phyloP scores from a whole-genome alignment of 2,888 invertebrate species.

The Cistogaster globosa region DNA sequence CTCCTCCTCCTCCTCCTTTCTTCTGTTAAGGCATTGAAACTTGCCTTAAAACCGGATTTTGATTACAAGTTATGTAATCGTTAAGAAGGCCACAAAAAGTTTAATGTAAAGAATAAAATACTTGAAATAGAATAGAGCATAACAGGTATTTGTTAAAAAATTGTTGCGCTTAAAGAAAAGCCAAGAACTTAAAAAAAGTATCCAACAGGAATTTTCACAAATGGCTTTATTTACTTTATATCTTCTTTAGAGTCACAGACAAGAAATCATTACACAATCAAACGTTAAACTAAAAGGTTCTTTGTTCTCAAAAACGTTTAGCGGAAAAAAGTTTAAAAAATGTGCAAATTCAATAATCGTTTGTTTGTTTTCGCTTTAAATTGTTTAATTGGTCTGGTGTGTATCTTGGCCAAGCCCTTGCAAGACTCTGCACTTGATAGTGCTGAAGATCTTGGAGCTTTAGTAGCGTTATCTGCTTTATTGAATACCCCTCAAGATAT shows the following conservation, averaged over 20 bases:
- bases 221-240: constrained; percentile 57
- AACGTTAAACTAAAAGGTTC: constrained; percentile 66
- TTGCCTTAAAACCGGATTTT: constrained; percentile 57
- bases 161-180: constrained; percentile 13
- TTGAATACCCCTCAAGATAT: constrained; percentile 74
- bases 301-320: background rate
- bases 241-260: constrained; percentile 28
- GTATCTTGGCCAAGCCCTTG: constrained; percentile 44
- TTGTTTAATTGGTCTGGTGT: constrained; percentile 45
- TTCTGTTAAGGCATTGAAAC: constrained; percentile 19
- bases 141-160: constrained; percentile 53
- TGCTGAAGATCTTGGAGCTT: constrained; percentile 26
- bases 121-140: constrained; percentile 19
- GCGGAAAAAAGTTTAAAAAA: constrained; percentile 53
- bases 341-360: constrained; percentile 82
- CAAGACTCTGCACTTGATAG: background rate
- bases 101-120: background rate
- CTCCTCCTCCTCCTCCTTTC: constrained; percentile 9
- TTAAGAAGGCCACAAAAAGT: constrained; percentile 13
- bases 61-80: constrained; percentile 63
- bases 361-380: constrained; percentile 77
- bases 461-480: constrained; percentile 54
- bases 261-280: constrained; percentile 64
- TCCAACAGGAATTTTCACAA: background rate
- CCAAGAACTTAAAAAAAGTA: background rate